phyloP scores from a whole-genome alignment of 2,797 vertebrate species.

The Urocyon cinereoargenteus region DNA sequence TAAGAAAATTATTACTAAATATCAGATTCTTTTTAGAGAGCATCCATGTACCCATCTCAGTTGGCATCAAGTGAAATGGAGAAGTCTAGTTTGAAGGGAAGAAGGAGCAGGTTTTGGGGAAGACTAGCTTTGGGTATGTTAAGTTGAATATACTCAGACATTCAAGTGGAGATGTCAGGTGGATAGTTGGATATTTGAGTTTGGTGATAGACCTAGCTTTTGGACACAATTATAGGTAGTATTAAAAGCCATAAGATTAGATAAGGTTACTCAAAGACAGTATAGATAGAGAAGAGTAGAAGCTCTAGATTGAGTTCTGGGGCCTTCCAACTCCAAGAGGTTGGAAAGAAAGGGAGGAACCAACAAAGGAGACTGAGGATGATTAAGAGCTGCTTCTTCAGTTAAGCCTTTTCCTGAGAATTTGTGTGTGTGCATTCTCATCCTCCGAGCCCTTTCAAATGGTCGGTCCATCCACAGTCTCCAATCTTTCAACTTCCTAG shows the following conservation, averaged over 20 bases:
- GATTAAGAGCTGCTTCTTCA: background rate
- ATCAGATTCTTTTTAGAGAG: constrained; percentile 16
- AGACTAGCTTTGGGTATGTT: background rate
- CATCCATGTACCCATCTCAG: background rate
- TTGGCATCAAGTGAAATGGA: background rate
- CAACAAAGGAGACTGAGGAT: background rate
- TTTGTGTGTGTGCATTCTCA: background rate
- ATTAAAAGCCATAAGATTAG: background rate
- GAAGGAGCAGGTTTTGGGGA: background rate
- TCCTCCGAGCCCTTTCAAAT: background rate
- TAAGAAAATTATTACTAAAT: background rate
- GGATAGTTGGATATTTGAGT: background rate
- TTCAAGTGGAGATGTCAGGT: background rate
- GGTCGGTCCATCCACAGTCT: too few species aligned
- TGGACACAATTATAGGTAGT: background rate
- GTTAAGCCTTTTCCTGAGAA: background rate
- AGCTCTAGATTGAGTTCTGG: background rate
- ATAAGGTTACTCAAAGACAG: background rate
- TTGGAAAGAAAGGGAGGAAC: background rate
- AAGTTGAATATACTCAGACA: background rate
- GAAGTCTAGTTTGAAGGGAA: background rate
- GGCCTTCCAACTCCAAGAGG: background rate
- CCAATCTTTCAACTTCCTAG: background rate
- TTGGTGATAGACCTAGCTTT: background rate
- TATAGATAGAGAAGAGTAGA: background rate